Evolutionary conservation across 2,113 vertebrate genomes (phyloP).

Genomic region (sheep (Ovis aries)): DNA sequence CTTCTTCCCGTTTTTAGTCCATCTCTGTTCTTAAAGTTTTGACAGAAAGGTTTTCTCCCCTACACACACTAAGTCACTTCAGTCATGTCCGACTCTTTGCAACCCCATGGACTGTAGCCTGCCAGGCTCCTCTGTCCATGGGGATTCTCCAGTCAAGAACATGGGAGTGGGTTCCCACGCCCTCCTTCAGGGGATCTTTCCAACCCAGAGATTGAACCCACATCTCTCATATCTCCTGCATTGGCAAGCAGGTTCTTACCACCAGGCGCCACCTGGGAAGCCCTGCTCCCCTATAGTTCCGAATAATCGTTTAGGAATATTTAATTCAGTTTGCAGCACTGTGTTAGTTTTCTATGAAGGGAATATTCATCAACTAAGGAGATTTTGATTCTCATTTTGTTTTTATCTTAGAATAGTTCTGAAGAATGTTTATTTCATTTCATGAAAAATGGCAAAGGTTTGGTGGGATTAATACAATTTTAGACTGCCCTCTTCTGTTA

Average conservation of each 20-base stretch:
- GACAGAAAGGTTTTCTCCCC: background rate
- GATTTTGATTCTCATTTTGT: background rate
- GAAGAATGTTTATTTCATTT: background rate
- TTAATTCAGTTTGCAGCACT: background rate
- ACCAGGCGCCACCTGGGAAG: background rate
- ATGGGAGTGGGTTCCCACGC: fast-evolving
- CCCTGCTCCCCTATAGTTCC: background rate
- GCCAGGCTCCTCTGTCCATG: background rate
- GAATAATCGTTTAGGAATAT: background rate
- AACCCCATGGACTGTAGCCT: background rate
- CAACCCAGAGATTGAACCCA: background rate
- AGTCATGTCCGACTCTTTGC: background rate
- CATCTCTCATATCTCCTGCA: background rate
- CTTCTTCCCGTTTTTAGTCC: background rate
- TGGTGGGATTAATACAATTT: background rate
- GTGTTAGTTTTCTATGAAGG: background rate
- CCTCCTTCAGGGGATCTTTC: background rate
- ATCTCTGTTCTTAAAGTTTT: background rate
- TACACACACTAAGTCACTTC: background rate
- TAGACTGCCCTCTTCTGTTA: background rate
- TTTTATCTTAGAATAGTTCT: background rate
- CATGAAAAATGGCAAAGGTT: background rate
- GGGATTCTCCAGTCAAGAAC: background rate
- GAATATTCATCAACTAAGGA: background rate
- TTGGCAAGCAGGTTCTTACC: background rate